phyloP scores from a whole-genome alignment of 23 tunicate genomes.

The Oikopleura dioica region DNA sequence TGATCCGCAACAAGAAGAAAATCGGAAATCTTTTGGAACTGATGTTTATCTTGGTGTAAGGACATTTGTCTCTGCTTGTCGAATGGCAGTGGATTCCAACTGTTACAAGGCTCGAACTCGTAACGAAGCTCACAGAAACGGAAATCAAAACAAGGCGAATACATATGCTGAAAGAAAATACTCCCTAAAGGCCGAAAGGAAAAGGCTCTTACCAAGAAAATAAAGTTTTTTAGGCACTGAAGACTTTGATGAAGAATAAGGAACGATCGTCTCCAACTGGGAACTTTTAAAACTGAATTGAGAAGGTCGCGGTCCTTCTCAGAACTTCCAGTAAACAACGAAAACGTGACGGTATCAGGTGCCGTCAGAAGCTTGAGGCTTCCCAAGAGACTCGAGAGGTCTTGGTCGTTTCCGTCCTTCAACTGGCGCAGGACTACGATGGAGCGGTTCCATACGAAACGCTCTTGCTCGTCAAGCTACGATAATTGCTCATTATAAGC shows the following conservation, averaged over 20 bases:
- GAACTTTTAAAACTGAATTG: neutral
- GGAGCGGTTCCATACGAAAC: neutral
- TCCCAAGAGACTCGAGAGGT: neutral
- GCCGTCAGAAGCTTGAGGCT: neutral
- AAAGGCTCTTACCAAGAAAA: constrained; percentile 12
- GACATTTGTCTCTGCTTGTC: neutral
- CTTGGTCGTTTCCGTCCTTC: neutral
- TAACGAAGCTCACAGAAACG: constrained; percentile 11
- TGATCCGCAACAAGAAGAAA: constrained; percentile 10
- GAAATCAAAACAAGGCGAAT: constrained; percentile 8
- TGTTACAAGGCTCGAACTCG: neutral
- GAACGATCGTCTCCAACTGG: neutral
- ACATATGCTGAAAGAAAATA: constrained; percentile 8
- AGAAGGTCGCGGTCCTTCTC: neutral
- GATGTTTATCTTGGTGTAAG: neutral
- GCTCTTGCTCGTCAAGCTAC: constrained; percentile 5
- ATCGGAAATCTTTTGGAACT: constrained; percentile 9
- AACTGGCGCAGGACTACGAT: neutral
- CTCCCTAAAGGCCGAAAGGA: neutral
- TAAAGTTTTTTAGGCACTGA: neutral
- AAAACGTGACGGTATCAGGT: neutral
- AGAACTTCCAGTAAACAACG: neutral
- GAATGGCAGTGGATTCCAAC: constrained; percentile 12
- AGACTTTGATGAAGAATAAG: neutral
- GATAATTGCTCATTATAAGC: too few relatives aligned